Conservation (phyloP, 2,888 invertebrate species). For the Masnerella sp. region DNA sequence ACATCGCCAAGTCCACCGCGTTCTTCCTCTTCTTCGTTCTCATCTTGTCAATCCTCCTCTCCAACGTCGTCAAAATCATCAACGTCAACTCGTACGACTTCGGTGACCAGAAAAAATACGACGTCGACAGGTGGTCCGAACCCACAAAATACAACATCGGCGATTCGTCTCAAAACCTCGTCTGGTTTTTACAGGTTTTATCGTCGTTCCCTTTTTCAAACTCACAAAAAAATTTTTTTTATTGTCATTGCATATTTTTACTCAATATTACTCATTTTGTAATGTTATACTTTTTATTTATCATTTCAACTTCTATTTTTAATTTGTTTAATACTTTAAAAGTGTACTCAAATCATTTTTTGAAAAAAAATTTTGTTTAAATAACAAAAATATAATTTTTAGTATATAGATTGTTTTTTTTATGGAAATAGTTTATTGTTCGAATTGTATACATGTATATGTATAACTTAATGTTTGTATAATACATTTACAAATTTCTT, state of each 20-base stretch:
- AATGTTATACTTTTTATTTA: too few species aligned
- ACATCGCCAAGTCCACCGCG: conserved; percentile 82
- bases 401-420: conserved; percentile 3
- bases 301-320: too few species aligned
- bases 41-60: conserved; percentile 83
- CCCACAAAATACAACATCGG: conserved; percentile 77
- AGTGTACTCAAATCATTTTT: too few species aligned
- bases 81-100: conserved; percentile 79
- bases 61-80: conserved; percentile 84
- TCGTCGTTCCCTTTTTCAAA: too few species aligned
- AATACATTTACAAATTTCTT: too few species aligned
- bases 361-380: conserved; percentile 10
- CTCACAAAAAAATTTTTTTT: too few species aligned
- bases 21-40: conserved; percentile 82
- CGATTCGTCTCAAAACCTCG: conserved; percentile 81
- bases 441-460: too few species aligned
- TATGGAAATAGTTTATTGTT: too few species aligned
- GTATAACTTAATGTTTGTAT: too few species aligned
- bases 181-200: conserved; percentile 91
- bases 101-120: conserved; percentile 56
- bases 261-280: too few species aligned
- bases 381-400: background rate
- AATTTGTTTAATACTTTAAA: too few species aligned
- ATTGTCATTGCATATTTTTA: too few species aligned
- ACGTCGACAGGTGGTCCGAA: conserved; percentile 57